Percentiles rank a stretch among this genome's conserved stretches.
These are phyloP conservation scores for Suricata suricatta DNA, from an alignment of 2,113 vertebrate genomes.

Conservation along the genomic window DNA sequence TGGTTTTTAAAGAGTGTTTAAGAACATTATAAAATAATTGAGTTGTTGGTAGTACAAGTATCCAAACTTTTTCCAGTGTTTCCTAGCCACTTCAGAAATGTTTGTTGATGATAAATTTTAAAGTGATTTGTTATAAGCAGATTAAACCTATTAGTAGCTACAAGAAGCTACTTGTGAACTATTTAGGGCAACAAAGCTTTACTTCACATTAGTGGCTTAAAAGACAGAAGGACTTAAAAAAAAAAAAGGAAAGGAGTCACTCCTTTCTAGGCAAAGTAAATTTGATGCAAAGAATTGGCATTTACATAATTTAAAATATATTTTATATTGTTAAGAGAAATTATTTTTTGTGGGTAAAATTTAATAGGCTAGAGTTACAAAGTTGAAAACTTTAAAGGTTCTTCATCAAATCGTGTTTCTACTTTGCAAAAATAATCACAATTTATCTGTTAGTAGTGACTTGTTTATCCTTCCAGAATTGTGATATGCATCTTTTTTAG, in stretches of 20 bases:
- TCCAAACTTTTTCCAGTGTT: background rate
- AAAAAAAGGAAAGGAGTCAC: background rate
- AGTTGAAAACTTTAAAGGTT: background rate
- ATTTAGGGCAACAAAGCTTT: constrained; percentile 28
- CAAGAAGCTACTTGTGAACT: constrained; percentile 37
- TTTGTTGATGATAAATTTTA: background rate
- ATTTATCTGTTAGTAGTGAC: background rate
- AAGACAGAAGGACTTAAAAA: background rate
- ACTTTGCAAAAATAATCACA: background rate
- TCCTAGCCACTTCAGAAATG: background rate
- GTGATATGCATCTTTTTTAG: background rate
- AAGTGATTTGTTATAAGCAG: constrained; percentile 35
- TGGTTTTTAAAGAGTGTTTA: background rate
- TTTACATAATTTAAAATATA: background rate
- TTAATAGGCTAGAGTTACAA: background rate
- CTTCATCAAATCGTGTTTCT: background rate
- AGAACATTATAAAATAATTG: background rate
- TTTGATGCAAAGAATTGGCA: background rate
- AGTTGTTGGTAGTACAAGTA: background rate
- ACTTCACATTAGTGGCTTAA: background rate
- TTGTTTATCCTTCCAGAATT: background rate
- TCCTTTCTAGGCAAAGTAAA: background rate
- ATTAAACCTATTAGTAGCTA: constrained; percentile 44
- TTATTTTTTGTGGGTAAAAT: background rate
- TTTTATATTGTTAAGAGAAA: background rate